Percentiles rank a stretch among this genome's conserved stretches.
Conservation (phyloP, 2,113 vertebrate genomes). For the Sclerurus mexicanus region DNA sequence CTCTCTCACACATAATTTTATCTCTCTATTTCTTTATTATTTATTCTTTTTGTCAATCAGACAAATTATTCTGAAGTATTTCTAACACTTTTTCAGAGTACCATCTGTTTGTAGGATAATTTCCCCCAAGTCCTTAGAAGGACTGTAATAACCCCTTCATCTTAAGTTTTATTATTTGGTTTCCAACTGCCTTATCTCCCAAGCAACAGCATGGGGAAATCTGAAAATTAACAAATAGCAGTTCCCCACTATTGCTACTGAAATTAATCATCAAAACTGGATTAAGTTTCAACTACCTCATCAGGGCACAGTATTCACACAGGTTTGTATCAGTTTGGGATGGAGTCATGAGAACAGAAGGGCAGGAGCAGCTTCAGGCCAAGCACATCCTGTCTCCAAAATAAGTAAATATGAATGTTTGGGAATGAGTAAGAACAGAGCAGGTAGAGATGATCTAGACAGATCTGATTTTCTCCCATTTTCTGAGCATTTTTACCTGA, state of each 20-base stretch:
- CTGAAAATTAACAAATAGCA: not conserved
- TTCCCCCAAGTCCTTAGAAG: constrained; percentile 23
- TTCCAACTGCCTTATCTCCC: not conserved
- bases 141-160: not conserved
- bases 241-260: not conserved
- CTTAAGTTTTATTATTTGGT: constrained; percentile 34
- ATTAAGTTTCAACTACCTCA: not conserved
- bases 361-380: not conserved
- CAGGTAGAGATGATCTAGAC: not conserved
- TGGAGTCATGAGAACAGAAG: not conserved
- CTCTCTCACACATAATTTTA: not conserved
- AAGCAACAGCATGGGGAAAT: not conserved
- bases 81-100: not conserved
- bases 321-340: not conserved
- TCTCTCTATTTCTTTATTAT: constrained; percentile 19
- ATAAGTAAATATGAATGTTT: not conserved
- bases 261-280: not conserved
- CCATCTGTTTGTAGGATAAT: constrained; percentile 17
- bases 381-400: not conserved
- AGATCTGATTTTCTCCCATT: not conserved
- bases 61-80: not conserved
- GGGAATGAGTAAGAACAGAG: not conserved
- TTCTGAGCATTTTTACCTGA: not conserved
- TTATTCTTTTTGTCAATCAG: not conserved
- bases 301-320: not conserved